phyloP scores from a whole-genome alignment of 2,888 invertebrate species.

The Macropis europaea region DNA sequence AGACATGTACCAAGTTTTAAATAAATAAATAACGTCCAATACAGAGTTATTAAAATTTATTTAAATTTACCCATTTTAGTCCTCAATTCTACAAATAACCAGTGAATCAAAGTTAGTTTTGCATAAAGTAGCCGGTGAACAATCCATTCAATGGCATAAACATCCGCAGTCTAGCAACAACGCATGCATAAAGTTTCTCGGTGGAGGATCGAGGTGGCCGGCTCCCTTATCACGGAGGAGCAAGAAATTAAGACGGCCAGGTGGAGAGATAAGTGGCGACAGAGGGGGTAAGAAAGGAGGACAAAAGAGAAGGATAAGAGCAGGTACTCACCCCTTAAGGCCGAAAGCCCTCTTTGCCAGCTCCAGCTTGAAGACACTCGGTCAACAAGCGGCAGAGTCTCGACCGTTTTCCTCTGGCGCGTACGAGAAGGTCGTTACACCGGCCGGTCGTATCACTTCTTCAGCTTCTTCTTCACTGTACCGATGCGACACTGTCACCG shows the following conservation, averaged over 20 bases:
- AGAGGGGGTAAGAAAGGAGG: constrained; percentile 20
- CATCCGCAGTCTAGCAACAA: too few species aligned
- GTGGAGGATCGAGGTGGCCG: background rate
- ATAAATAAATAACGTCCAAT: too few species aligned
- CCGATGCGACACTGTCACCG: constrained; percentile 34
- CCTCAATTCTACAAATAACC: too few species aligned
- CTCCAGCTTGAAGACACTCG: constrained; percentile 74
- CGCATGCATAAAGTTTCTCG: too few species aligned
- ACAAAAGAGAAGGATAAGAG: constrained; percentile 1
- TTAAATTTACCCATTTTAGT: too few species aligned
- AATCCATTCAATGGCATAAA: too few species aligned
- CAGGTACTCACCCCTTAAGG: constrained; percentile 71
- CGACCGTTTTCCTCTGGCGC: constrained; percentile 45
- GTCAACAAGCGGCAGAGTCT: constrained; percentile 63
- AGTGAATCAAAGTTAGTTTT: too few species aligned
- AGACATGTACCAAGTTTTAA: too few species aligned
- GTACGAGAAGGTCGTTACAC: constrained; percentile 45
- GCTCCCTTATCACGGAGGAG: background rate
- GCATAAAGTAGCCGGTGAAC: too few species aligned
- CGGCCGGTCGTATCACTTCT: constrained; percentile 30
- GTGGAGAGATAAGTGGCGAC: constrained; percentile 9
- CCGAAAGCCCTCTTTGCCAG: constrained; percentile 74
- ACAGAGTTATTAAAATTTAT: too few species aligned
- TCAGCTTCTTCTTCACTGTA: constrained; percentile 19
- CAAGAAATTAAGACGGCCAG: constrained; percentile 23